Conservation (phyloP, 2,113 vertebrate species). For the Tragulus kanchil region DNA sequence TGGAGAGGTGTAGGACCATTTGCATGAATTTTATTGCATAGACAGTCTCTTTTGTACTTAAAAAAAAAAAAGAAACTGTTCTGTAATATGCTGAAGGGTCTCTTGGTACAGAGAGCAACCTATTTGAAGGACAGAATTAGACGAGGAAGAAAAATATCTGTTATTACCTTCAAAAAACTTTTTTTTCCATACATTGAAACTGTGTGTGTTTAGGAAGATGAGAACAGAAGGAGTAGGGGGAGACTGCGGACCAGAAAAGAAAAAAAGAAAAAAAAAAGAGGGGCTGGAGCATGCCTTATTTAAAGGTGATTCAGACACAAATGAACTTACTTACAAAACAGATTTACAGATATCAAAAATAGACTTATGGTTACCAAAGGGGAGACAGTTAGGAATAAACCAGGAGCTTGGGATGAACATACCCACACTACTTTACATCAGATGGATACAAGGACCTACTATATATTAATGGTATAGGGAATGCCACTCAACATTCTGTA, state of each 20-base stretch:
- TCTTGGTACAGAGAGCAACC: background rate
- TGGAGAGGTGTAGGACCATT: background rate
- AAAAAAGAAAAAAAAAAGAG: background rate
- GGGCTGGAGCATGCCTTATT: background rate
- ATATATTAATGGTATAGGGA: background rate
- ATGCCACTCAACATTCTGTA: background rate
- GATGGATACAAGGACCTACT: background rate
- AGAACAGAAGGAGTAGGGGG: background rate
- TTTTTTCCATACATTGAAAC: background rate
- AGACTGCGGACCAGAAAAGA: background rate
- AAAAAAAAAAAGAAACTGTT: conserved; percentile 14
- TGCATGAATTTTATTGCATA: background rate
- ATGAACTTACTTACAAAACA: background rate
- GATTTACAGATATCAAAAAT: background rate
- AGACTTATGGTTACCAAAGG: background rate
- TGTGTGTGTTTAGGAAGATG: background rate
- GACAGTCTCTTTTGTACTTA: background rate
- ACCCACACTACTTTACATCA: background rate
- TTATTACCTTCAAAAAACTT: background rate
- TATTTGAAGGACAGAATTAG: background rate
- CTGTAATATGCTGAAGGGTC: background rate
- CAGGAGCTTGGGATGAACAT: background rate
- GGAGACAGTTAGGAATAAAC: background rate
- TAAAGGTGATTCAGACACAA: conserved; percentile 34
- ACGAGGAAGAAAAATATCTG: background rate